Evolutionary conservation across 2,888 invertebrate genomes (phyloP).

Genomic region (Xestobium rufovillosum): DNA sequence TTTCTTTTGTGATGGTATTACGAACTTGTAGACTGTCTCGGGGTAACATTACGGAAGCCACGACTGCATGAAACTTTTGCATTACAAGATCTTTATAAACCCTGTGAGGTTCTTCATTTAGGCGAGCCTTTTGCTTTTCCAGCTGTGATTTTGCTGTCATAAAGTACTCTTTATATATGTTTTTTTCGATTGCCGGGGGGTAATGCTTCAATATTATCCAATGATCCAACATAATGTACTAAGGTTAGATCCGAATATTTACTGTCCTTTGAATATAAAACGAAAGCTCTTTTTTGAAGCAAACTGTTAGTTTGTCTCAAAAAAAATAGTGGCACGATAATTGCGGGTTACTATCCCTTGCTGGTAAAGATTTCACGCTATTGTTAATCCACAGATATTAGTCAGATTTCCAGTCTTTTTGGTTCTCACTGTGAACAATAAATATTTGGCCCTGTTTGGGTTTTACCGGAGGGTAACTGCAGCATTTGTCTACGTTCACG

Average conservation of each 20-base stretch:
- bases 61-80: slow-evolving; percentile 9
- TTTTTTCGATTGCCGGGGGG: slow-evolving; percentile 10
- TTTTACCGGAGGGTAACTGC: slow-evolving; percentile 8
- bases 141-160: slow-evolving; percentile 11
- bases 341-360: too few species aligned
- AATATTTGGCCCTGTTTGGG: slow-evolving; percentile 10
- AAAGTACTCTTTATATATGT: slow-evolving; percentile 4
- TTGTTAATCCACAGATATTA: slow-evolving; percentile 8
- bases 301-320: too few species aligned
- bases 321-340: too few species aligned
- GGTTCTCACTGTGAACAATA: slow-evolving; percentile 7
- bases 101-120: slow-evolving; percentile 2
- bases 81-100: slow-evolving; percentile 8
- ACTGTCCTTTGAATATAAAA: slow-evolving; percentile 6
- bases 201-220: slow-evolving; percentile 4
- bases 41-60: slow-evolving; percentile 6
- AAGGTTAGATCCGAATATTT: slow-evolving; percentile 5
- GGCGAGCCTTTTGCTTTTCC: not conserved
- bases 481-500: too few species aligned
- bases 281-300: too few species aligned
- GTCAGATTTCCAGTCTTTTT: slow-evolving; percentile 8
- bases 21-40: slow-evolving; percentile 9
- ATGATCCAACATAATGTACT: slow-evolving; percentile 9
- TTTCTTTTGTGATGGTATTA: slow-evolving; percentile 9
- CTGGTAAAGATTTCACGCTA: slow-evolving; percentile 6